Evolutionary conservation across 2,113 vertebrate species (phyloP), one percentile per base, ranked within the genome.

Genomic region (Megatriorchis doriae): DNA sequence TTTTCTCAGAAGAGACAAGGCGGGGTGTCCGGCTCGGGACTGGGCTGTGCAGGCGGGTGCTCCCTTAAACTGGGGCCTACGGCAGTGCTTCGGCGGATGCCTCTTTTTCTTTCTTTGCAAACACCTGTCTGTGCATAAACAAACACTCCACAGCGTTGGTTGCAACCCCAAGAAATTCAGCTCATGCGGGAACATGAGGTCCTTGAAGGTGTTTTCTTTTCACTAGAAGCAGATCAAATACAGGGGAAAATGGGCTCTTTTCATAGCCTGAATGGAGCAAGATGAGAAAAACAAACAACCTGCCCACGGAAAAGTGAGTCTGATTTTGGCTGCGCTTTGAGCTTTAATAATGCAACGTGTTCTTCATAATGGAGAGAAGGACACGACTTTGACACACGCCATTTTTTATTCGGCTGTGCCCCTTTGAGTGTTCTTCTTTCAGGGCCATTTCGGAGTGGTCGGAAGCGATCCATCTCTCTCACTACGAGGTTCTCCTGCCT

Each of bases 201-300:
- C 67, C 86, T 88, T 66, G 83, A 73, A 73, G 80, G 66, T 32
- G 32, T 47, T 48, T 89, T 62, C 65, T 81, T 75, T 40, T 65
- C n/a, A 25, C 34, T 45, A 7, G 34, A 42, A 67, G 53, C 36
- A 66, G 81, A 66, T 73, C 82, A 94, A 90, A 84, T 7, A 78
- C 27, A 16, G 62, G 62, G 45, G 29, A 86, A 53, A 93, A 61
- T 0, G 1, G 45, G 5, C n/a, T 84, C 82, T 90, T 42, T 34
- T 73, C 62, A 23, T 6, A 80, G 63, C 75, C 81, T 38, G 75
- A 65, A 48, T 47, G 63, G 68, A 81, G 59, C 56, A 27, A 90
- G 93, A 66, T 77, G 91, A 87, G 94, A 94, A 94, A 80, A 97
- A 58, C 93, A 97, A 96, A 94, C 89, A 95, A 17, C 32, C 32